A percentile compares a stretch with the other conserved stretches of the same genome.
Evolutionary conservation across 2,797 vertebrate genomes (phyloP).

Genomic region (Labroides dimidiatus): DNA sequence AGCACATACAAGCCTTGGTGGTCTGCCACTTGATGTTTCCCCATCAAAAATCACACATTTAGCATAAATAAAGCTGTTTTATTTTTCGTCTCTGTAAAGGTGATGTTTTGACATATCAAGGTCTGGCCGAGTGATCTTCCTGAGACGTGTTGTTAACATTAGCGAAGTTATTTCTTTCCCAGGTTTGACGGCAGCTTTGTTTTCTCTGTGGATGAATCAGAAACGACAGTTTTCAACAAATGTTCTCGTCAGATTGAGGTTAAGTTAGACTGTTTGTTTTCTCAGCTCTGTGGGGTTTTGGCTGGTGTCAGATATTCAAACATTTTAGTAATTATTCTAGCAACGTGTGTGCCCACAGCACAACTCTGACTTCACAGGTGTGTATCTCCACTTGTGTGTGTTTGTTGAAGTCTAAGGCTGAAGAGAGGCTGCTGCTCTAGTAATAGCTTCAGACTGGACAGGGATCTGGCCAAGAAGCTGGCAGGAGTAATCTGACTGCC

Average conservation of each 20-base stretch:
- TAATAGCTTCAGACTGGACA: slow-evolving; percentile 50
- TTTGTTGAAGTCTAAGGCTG: too few species aligned
- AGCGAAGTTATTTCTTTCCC: background rate
- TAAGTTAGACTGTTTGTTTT: background rate
- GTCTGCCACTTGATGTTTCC: too few species aligned
- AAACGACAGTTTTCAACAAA: background rate
- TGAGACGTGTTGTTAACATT: background rate
- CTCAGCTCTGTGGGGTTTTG: background rate
- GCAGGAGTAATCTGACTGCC: slow-evolving; percentile 39
- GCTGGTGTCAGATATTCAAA: slow-evolving; percentile 4
- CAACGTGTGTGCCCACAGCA: background rate
- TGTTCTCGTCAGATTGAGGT: background rate
- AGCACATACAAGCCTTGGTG: too few species aligned
- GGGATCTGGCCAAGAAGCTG: slow-evolving; percentile 33
- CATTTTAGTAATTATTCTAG: background rate
- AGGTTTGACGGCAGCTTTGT: background rate
- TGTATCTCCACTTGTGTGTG: background rate
- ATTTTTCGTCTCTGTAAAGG: background rate
- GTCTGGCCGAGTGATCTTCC: background rate
- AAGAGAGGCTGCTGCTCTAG: slow-evolving; percentile 30
- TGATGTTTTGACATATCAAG: background rate
- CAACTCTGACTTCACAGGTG: background rate
- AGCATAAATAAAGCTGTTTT: background rate
- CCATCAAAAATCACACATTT: background rate
- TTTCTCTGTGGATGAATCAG: background rate